phyloP scores from a whole-genome alignment of 2,113 vertebrate species.

The Vanacampus margaritifer region DNA sequence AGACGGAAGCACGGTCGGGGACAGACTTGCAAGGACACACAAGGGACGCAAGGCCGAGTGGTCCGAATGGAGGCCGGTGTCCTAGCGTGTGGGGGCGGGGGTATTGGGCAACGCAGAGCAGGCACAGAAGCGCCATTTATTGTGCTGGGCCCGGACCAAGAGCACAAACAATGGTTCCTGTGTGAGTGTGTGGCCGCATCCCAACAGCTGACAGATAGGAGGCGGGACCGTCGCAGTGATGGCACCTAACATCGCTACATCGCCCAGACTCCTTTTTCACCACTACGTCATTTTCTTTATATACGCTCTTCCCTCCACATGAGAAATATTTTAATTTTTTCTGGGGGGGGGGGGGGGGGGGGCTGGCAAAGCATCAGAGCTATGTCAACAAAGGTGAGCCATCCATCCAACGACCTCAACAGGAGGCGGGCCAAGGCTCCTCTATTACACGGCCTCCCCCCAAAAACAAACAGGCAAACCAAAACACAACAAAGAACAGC shows the following conservation, averaged over 20 bases:
- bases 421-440: slow-evolving; percentile 47
- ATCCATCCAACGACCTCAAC: slow-evolving; percentile 46
- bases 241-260: slow-evolving; percentile 24
- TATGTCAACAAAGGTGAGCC: slow-evolving; percentile 59
- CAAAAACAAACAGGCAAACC: slow-evolving; percentile 11
- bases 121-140: slow-evolving; percentile 75
- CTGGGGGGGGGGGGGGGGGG: slow-evolving; percentile 16
- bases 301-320: slow-evolving; percentile 26
- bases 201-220: slow-evolving; percentile 70
- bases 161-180: slow-evolving; percentile 69
- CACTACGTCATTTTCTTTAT: slow-evolving; percentile 23
- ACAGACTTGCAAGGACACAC: slow-evolving; percentile 34
- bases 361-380: no score
- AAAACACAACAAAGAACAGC: slow-evolving; percentile 28
- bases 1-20: not conserved
- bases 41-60: slow-evolving; percentile 53
- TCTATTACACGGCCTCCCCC: slow-evolving; percentile 30
- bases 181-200: slow-evolving; percentile 68
- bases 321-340: slow-evolving; percentile 25
- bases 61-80: slow-evolving; percentile 49
- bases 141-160: slow-evolving; percentile 36
- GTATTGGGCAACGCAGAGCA: slow-evolving; percentile 39
- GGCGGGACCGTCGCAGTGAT: slow-evolving; percentile 43
- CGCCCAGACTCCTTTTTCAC: slow-evolving; percentile 20
- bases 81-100: slow-evolving; percentile 5